phyloP scores from a whole-genome alignment of 2,797 vertebrate genomes.

The Gadopsis bispinosus region DNA sequence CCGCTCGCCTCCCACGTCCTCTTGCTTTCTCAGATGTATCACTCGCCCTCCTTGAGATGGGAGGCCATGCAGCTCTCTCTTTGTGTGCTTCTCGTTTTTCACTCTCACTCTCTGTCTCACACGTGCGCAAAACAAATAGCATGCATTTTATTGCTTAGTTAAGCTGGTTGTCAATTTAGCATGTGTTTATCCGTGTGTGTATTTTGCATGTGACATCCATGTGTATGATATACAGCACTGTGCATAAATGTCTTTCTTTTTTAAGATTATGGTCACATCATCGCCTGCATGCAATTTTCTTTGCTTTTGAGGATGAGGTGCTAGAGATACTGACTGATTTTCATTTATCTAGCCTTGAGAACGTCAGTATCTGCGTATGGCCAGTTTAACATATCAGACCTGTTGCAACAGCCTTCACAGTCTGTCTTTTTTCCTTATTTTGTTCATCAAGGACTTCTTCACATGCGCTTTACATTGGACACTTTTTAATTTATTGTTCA shows the following conservation, averaged over 20 bases:
- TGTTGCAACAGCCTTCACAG: conserved; percentile 4
- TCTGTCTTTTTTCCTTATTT: conserved; percentile 3
- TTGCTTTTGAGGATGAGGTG: conserved; percentile 56
- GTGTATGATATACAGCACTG: background rate
- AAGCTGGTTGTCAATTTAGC: conserved; percentile 5
- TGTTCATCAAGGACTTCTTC: conserved; percentile 20
- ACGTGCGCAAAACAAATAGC: conserved; percentile 8
- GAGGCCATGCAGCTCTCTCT: conserved; percentile 60
- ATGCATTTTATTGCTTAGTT: conserved; percentile 27
- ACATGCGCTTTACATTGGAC: background rate
- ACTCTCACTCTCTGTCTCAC: conserved; percentile 28
- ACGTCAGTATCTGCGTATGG: conserved; percentile 32
- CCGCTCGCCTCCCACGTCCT: conserved; percentile 79
- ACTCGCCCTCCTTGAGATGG: conserved; percentile 58
- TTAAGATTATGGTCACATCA: conserved; percentile 34
- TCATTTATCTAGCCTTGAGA: conserved; percentile 40
- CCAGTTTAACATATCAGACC: conserved; percentile 28
- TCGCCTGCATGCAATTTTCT: conserved; percentile 37
- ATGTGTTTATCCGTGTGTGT: conserved; percentile 5
- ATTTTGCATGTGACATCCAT: conserved; percentile 2
- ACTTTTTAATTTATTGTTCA: conserved; percentile 2
- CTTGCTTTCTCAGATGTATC: conserved; percentile 75
- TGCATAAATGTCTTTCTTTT: conserved; percentile 4
- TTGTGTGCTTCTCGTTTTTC: conserved; percentile 53
- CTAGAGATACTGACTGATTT: conserved; percentile 43